Base-by-base conservation (phyloP, 2,888 invertebrate genomes). In the Rotaria macrura region DNA sequence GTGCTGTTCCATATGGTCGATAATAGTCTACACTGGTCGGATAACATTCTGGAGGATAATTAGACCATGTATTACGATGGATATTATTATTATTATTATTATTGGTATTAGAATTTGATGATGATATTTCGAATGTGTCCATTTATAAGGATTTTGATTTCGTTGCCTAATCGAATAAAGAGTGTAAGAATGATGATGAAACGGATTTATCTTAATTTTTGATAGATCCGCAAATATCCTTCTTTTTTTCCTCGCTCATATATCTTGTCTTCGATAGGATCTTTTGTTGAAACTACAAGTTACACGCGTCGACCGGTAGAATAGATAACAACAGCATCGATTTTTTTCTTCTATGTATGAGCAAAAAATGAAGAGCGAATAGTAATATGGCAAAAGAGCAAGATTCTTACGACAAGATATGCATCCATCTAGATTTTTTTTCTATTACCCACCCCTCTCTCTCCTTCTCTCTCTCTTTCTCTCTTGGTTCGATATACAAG, bases 201-300 rank as follows among this genome's bases (percentile, higher is more conserved):
- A 65, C 34, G 34, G 65, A 34, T 65, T 65, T 65, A 65, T 29
- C 65, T 29, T 34, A 65, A 65, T 65, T 65, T 65, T 65, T 65
- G 34, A 65, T 65, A 65, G 20, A 65, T 34, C 65, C 34, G 20
- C 34, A 65, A 20, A 65, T 34, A 65, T 65, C 65, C 34, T 34
- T 65, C 65, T 17, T 17, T 34, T 17, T 65, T 34, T 29, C 65
- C 5, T 65, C 34, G 29, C 65, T 65, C 65, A 34, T 65, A 38
- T 65, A 65, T 65, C 65, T 65, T 65, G 65, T 65, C 65, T 34
- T 65, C 65, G 65, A 65, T 65, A 65, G 65, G 34, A 65, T 65
- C 65, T 65, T 34, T 65, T 65, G 65, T 65, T 65, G 65, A 65
- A 65, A 65, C 65, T 65, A 65, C 65, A 65, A 65, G 65, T 65